These are phyloP conservation scores for Pasiphila rectangulata DNA, from an alignment of 2,888 invertebrate genomes.

Conservation along the genomic window DNA sequence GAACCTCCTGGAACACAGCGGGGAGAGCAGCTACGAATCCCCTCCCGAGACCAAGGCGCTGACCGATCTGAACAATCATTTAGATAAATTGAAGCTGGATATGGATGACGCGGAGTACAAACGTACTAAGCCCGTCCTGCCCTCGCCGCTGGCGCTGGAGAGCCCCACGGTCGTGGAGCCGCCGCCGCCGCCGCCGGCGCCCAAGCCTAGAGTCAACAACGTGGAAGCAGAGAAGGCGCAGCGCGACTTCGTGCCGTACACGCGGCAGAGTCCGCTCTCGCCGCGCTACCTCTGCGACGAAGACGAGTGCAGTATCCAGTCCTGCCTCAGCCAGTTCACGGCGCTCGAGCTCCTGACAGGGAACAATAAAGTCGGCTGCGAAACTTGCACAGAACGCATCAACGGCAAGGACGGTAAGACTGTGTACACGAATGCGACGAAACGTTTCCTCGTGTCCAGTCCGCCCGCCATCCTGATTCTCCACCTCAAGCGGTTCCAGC, in stretches of 20 bases:
- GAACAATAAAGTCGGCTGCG: constrained; percentile 96
- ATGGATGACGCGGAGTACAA: constrained; percentile 54
- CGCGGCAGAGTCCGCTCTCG: constrained; percentile 77
- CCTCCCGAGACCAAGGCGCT: constrained; percentile 50
- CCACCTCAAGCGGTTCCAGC: constrained; percentile 97
- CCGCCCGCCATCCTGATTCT: constrained; percentile 97
- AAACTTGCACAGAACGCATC: constrained; percentile 89
- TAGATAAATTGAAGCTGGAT: constrained; percentile 63
- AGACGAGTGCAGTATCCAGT: constrained; percentile 91
- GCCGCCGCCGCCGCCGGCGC: constrained; percentile 45
- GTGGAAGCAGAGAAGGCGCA: constrained; percentile 56
- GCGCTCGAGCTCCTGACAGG: constrained; percentile 94
- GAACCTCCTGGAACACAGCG: constrained; percentile 62
- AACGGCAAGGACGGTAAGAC: constrained; percentile 86
- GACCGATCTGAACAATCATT: constrained; percentile 53
- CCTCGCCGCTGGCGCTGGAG: constrained; percentile 49
- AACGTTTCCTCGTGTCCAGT: constrained; percentile 91
- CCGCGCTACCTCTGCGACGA: constrained; percentile 87
- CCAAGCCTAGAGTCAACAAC: constrained; percentile 54
- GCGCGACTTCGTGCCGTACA: constrained; percentile 56
- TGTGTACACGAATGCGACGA: constrained; percentile 90
- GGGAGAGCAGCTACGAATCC: constrained; percentile 63
- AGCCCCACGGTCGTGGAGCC: constrained; percentile 34
- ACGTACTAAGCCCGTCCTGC: constrained; percentile 46
- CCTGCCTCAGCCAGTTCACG: constrained; percentile 96